Percentiles rank a stretch among this genome's conserved stretches.
These are phyloP conservation scores for Drosophila kikkawai DNA, from an alignment of 1,140 invertebrate species.

Conservation along the genomic window DNA sequence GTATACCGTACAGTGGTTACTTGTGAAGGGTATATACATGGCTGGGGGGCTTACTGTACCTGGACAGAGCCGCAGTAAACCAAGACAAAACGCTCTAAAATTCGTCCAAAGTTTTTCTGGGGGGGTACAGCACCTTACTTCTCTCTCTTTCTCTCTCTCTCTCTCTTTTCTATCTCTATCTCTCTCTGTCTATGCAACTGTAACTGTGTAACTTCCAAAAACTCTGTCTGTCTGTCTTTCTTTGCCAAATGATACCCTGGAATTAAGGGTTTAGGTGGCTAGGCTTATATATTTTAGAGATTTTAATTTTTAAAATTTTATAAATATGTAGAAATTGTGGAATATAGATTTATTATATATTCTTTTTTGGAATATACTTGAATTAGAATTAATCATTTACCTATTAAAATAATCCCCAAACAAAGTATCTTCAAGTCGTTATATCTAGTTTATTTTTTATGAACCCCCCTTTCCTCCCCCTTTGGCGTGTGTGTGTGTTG, in stretches of 20 bases:
- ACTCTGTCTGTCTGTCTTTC: slow-evolving; percentile 24
- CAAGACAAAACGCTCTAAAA: slow-evolving; percentile 61
- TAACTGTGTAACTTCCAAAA: slow-evolving; percentile 49
- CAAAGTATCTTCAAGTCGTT: slow-evolving; percentile 8
- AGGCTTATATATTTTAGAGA: not conserved
- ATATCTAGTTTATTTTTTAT: too few relatives aligned
- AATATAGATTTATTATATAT: not conserved
- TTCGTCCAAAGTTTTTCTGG: slow-evolving; percentile 44
- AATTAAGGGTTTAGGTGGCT: not conserved
- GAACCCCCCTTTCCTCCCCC: too few relatives aligned
- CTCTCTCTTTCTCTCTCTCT: not conserved
- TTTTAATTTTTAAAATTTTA: too few relatives aligned
- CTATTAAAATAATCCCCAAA: too few relatives aligned
- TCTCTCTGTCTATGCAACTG: slow-evolving; percentile 36
- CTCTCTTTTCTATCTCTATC: not conserved
- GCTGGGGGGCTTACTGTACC: slow-evolving; percentile 11
- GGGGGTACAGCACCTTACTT: not conserved
- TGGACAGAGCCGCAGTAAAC: slow-evolving; percentile 29
- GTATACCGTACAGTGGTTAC: not conserved
- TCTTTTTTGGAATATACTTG: not conserved
- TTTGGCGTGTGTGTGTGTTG: slow-evolving; percentile 20
- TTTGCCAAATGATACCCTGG: slow-evolving; percentile 18
- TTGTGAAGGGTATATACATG: not conserved
- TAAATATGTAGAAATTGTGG: too few relatives aligned
- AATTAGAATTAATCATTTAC: too few relatives aligned